Base-by-base conservation (phyloP, 1,140 invertebrate genomes). In the Drosophila leontia region DNA sequence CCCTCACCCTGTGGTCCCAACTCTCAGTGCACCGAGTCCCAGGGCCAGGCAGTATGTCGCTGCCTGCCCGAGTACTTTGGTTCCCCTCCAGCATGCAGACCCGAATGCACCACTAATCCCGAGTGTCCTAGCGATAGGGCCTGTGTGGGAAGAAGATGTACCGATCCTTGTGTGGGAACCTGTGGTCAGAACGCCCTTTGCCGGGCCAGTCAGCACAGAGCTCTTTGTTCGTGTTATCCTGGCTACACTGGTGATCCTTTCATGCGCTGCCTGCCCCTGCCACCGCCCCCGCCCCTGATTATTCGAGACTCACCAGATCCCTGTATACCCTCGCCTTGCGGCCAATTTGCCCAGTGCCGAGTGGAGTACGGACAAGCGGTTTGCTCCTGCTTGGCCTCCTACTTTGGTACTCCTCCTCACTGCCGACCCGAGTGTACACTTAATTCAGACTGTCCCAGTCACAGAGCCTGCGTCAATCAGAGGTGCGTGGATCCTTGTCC, bases 141-240 rank as follows among this genome's bases (percentile, higher is more conserved):
- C 3, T 98, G 97, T 91, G 96, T 96, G 68, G 94, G 94, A 29
- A 95, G 96, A 72, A 96, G 96, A 92, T 98, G 97, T 91, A 92
- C 94, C 70, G 96, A 98, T 93, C 97, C 97, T 39, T 98, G 97
- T 84, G 93, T 95, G 19, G 96, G 95, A 59, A 94, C 96, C 41
- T 98, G 97, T 84, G 97, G 97, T 44, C 82, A 96, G 0, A 98
- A 98, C 91, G 96, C 97, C 3, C 92, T 98, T 11, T 98, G 98
- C 86, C 94, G 95, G 56, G 95, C 95, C 7, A 94, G 96, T 4
- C 96, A 97, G 82, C 97, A 98, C 77, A 95, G 95, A 47, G 95
- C 96, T 0, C 93, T 96, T 7, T 98, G 97, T 83, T 95, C 95
- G 0, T 97, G 97, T 91, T 95, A 95, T 23, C 81, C 94, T 37